Evolutionary conservation across 2,888 invertebrate genomes (phyloP).

Genomic region (Halictus ligatus): DNA sequence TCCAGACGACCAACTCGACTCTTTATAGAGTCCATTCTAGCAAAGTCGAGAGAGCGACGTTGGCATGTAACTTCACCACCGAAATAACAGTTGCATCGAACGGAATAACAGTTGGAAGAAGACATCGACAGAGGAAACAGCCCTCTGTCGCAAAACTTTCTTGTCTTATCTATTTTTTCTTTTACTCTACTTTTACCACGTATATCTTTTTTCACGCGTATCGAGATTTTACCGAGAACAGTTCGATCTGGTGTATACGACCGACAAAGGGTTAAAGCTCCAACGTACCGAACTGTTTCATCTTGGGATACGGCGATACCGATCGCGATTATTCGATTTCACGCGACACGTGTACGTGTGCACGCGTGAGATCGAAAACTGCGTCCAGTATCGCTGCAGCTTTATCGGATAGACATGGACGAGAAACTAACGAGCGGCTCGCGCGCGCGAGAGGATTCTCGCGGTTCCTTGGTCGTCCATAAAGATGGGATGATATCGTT

Average conservation of each 20-base stretch:
- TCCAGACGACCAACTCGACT: not conserved
- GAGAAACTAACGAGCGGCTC: not conserved
- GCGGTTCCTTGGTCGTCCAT: not conserved
- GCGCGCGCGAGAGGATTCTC: not conserved
- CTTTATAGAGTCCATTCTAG: no score
- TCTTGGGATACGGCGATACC: not conserved
- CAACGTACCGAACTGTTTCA: not conserved
- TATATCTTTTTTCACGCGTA: not conserved
- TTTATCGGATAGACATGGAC: not conserved
- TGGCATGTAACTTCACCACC: not conserved
- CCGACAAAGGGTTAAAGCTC: not conserved
- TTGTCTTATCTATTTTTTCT: not conserved
- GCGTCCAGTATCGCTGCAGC: not conserved
- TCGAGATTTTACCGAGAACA: not conserved
- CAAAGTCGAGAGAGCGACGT: no score
- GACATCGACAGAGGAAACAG: not conserved
- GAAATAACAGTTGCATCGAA: not conserved
- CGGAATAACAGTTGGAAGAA: not conserved
- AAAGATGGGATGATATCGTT: not conserved
- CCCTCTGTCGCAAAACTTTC: not conserved
- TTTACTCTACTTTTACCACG: not conserved
- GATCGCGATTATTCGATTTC: not conserved
- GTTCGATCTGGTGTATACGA: not conserved
- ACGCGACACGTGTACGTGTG: not conserved
- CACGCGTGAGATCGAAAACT: not conserved